Base-by-base conservation (phyloP, 2,797 vertebrate genomes). In the Kryptolebias ocellatus region DNA sequence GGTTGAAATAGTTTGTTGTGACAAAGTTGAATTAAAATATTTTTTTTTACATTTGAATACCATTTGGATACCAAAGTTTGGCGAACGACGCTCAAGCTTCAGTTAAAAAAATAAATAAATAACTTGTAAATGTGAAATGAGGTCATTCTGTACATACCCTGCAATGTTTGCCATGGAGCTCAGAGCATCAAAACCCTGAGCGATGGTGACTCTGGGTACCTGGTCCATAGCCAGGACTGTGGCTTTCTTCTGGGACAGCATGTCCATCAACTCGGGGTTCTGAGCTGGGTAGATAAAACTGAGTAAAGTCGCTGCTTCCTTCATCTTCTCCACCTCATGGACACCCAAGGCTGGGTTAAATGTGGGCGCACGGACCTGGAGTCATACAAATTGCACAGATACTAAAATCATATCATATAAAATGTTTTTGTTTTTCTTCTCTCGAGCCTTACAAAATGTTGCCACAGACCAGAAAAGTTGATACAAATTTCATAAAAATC, bases 141-240 rank as follows among this genome's bases (percentile, higher is more conserved):
- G 9, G 11, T 18, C 14, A 4, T 6, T 0, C 1, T 47, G 18
- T 15, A 70, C 87, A 17, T 64, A 95, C 93, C 94, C 94, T 74
- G 94, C 93, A 9, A 95, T 94, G 86, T 94, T 95, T 46, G 93
- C 94, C 94, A 94, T 94, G 47, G 92, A 94, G 86, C 94, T 95
- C 75, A 95, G 88, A 0, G 93, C 93, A 67, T 95, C 94, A 0
- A 82, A 95, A 65, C 94, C 94, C 88, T 95, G 95, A 24, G 95
- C 95, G 10, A 96, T 95, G 58, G 95, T 95, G 74, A 96, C 95
- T 54, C 94, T 70, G 46, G 95, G 93, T 39, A 95, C 94, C 84
- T 95, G 92, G 74, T 95, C 94, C 94, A 94, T 94, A n/a, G 94
- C 94, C 77, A 95, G 62, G 47, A 95, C 88, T 0, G 93, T 94